A percentile compares a stretch with the other conserved stretches of the same genome.
Evolutionary conservation across 2,888 invertebrate genomes (phyloP).

Genomic region (Erpobdella octoculata): DNA sequence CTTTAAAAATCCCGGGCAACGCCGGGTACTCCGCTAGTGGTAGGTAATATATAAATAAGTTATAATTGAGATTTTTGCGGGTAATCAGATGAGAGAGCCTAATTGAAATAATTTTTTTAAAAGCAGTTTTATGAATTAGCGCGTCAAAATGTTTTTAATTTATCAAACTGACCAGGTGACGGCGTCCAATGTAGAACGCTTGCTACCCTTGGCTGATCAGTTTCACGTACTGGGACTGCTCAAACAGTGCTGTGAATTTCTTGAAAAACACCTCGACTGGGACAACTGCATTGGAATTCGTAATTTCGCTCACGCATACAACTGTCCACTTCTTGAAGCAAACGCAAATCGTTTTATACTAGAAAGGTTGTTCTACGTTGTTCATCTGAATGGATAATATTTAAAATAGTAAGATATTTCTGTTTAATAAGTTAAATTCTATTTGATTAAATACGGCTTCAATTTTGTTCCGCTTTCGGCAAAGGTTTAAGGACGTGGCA

Average conservation of each 20-base stretch:
- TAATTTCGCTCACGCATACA: constrained; percentile 71
- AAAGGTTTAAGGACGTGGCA: constrained; percentile 38
- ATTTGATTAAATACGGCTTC: too few species aligned
- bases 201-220: constrained; percentile 75
- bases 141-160: not conserved
- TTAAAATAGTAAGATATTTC: too few species aligned
- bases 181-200: constrained; percentile 66
- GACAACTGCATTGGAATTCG: constrained; percentile 77
- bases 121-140: too few species aligned
- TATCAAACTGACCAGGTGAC: constrained; percentile 59
- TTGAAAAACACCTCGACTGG: constrained; percentile 63
- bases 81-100: not conserved
- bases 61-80: not conserved
- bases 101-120: not conserved
- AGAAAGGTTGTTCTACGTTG: constrained; percentile 41
- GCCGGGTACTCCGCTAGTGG: too few species aligned
- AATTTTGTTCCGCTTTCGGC: not conserved
- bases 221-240: constrained; percentile 74
- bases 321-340: constrained; percentile 65
- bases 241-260: constrained; percentile 70
- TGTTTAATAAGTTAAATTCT: too few species aligned
- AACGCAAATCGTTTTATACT: constrained; percentile 65
- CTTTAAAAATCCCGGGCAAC: too few species aligned
- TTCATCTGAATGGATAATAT: too few species aligned
- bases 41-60: too few species aligned